phyloP scores from a whole-genome alignment of 2,797 vertebrate genomes.

The Phrynocephalus forsythii region DNA sequence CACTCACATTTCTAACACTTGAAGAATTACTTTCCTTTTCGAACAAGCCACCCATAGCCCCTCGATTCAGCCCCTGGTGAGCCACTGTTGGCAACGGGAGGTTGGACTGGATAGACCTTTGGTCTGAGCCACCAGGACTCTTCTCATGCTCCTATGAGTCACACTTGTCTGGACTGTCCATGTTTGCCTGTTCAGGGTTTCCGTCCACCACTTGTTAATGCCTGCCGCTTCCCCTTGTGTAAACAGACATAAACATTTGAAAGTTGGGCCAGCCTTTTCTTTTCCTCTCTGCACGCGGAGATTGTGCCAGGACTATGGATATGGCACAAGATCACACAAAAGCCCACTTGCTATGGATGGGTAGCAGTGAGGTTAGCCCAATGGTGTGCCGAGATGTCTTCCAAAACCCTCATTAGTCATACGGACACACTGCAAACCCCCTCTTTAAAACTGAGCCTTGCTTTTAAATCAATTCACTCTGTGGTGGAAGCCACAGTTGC shows the following conservation, averaged over 20 bases:
- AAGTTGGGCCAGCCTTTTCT: conserved; percentile 57
- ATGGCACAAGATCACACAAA: conserved; percentile 65
- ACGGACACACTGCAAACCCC: conserved; percentile 54
- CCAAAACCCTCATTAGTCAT: conserved; percentile 63
- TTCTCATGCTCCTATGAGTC: conserved; percentile 17
- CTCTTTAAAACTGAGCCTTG: conserved; percentile 46
- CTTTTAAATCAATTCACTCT: conserved; percentile 51
- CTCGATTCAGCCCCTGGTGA: not conserved
- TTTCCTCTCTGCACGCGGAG: conserved; percentile 28
- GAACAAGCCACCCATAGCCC: no score
- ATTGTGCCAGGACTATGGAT: conserved; percentile 57
- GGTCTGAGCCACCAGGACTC: not conserved
- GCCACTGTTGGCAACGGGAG: not conserved
- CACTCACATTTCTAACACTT: no score
- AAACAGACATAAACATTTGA: conserved; percentile 66
- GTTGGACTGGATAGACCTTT: not conserved
- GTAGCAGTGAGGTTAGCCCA: conserved; percentile 63
- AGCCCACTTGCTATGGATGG: conserved; percentile 59
- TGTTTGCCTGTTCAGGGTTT: conserved; percentile 65
- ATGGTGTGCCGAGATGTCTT: conserved; percentile 29
- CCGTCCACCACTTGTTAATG: conserved; percentile 61
- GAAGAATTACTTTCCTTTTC: no score
- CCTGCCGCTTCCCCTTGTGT: conserved; percentile 56
- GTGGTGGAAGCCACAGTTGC: conserved; percentile 42
- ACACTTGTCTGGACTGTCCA: conserved; percentile 51